Base-by-base conservation (phyloP, 2,113 vertebrate genomes). In the Seriola dumerili region DNA sequence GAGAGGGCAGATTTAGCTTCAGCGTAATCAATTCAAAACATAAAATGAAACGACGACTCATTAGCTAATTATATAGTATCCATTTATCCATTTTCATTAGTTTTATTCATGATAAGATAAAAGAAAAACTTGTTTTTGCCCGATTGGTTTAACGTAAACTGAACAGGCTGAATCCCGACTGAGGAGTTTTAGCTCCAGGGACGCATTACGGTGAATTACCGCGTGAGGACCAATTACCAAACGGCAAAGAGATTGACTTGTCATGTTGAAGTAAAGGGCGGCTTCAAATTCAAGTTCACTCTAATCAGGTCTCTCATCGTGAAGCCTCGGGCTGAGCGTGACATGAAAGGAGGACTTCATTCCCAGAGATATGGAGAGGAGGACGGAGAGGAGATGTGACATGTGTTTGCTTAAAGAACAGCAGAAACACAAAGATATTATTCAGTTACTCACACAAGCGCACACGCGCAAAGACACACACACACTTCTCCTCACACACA, bases 21-120 rank as follows among this genome's bases (percentile, higher is more conserved):
- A 63, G 5, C 70, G 70, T 38, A 81, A 78, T 89, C 90, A 91
- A 75, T 86, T 83, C 64, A 80, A 80, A 89, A 62, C 85, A 82
- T 81, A 75, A 91, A 81, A 83, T 68, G 46, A 85, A 87, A 83
- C 14, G 63, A 57, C 12, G 21, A 21, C 78, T 87, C 78, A 75
- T 87, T 85, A 81, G 79, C 68, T 81, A 83, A 87, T 76, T 80
- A 84, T 72, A 71, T 36, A 64, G 46, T 62, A 38, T 83, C 67
- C 34, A 52, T 75, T 80, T 40, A 81, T 76, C 54, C 14, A 1
- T 42, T 65, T n/a, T 3, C 4, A 5, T 72, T 85, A 59, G 38
- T 72, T 85, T 69, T 19, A 72, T 70, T 72, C 64, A 65, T 17
- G 57, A 46, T 69, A 17, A 40, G 46, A 79, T 63, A 58, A 74